Percentiles rank a stretch among this genome's conserved stretches.
Conservation (phyloP, 2,797 vertebrate species). For the Muscicapa comitata region DNA sequence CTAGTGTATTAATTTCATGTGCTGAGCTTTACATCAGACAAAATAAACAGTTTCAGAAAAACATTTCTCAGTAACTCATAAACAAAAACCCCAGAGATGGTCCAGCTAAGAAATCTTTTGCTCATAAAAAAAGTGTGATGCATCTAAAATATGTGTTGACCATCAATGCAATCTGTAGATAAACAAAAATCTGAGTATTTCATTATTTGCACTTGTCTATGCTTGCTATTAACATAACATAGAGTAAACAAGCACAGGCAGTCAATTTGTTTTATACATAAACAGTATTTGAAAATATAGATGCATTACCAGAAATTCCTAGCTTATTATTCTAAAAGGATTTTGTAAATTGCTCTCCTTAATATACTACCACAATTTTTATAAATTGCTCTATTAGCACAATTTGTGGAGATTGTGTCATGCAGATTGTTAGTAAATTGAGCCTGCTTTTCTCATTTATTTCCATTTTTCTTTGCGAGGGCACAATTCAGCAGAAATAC, state of each 20-base stretch:
- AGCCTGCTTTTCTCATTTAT: slow-evolving; percentile 27
- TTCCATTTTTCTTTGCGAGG: slow-evolving; percentile 1
- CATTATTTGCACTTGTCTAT: slow-evolving; percentile 14
- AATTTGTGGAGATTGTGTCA: slow-evolving; percentile 60
- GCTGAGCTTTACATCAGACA: background rate
- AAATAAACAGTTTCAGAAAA: slow-evolving; percentile 8
- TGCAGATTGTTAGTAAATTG: slow-evolving; percentile 47
- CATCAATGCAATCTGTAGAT: background rate
- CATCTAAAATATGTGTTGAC: background rate
- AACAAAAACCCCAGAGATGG: background rate
- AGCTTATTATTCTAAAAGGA: slow-evolving; percentile 56
- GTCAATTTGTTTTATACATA: slow-evolving; percentile 45
- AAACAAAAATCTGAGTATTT: slow-evolving; percentile 22
- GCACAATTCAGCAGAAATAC: background rate
- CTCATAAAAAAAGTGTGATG: background rate
- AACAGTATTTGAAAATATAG: slow-evolving; percentile 38
- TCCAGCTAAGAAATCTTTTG: slow-evolving; percentile 1
- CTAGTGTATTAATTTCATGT: slow-evolving; percentile 4
- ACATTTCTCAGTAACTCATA: background rate
- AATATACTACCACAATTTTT: slow-evolving; percentile 53
- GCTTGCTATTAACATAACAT: background rate
- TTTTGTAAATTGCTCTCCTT: slow-evolving; percentile 56
- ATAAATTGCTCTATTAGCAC: slow-evolving; percentile 61
- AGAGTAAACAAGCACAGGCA: slow-evolving; percentile 35
- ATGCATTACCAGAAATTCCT: slow-evolving; percentile 33